phyloP scores from a whole-genome alignment of 1,140 invertebrate genomes.

The Anoplolepis gracilipes region DNA sequence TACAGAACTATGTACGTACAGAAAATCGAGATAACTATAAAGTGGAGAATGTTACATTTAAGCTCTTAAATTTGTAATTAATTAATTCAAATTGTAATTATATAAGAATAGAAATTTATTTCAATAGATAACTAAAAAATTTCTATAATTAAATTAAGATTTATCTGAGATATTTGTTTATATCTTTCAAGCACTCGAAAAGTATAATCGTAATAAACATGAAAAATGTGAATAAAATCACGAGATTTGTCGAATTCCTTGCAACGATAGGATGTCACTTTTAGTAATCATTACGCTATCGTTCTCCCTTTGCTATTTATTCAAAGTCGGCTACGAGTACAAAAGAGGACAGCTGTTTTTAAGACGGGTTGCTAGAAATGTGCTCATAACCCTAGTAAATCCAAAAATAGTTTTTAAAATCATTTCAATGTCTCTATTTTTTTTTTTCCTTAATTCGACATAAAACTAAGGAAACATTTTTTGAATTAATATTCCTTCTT shows the following conservation, averaged over 20 bases:
- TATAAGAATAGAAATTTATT: neutral
- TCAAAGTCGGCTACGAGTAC: constrained; percentile 94
- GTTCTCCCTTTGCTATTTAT: constrained; percentile 94
- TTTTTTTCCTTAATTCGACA: neutral
- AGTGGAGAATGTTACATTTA: neutral
- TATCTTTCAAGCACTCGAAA: neutral
- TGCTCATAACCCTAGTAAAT: constrained; percentile 88
- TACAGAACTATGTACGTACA: neutral
- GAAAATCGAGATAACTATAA: neutral
- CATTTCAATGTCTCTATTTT: no score
- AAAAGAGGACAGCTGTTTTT: constrained; percentile 93
- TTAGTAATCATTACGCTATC: constrained; percentile 93
- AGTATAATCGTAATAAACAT: neutral
- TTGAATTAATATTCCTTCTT: neutral
- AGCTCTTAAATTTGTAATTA: neutral
- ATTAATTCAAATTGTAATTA: neutral
- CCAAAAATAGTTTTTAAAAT: no score
- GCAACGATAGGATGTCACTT: constrained; percentile 91
- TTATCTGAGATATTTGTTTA: neutral
- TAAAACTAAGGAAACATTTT: neutral
- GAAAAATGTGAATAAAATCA: constrained; percentile 63
- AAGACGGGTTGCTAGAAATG: constrained; percentile 90
- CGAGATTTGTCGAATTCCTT: constrained; percentile 91
- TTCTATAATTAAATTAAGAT: neutral
- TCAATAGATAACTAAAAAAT: neutral